Base-by-base conservation (phyloP, 2,113 vertebrate genomes). In the Onychostoma macrolepis region DNA sequence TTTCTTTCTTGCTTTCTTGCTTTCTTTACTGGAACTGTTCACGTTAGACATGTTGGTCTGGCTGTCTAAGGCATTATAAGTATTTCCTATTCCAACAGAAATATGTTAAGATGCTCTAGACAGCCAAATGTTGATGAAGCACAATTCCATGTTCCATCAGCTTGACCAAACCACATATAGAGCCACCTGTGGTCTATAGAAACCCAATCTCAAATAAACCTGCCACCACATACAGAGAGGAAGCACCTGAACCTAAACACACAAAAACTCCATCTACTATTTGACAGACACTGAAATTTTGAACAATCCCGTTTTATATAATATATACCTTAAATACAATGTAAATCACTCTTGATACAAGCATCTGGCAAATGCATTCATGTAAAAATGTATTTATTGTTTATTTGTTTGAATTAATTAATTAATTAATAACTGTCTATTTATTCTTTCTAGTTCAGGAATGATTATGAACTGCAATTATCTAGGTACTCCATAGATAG, bases 101-200 rank as follows among this genome's bases (percentile, higher is more conserved):
- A 81, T 81, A 81, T 65, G 36, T 28, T 45, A 65, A 63, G 36
- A 80, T 80, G 79, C 36, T 80, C 33, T 43, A 81, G 58, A 81
- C 79, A 65, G 38, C 79, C 58, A 81, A 65, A 28, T 81, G 79
- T 81, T 43, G 58, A 81, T 36, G 50, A 80, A 80, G 48, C 77
- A 56, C 79, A 43, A 81, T 28, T 38, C 53, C 53, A 38, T 41
- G 53, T 15, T 80, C 33, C 53, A 38, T 61, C 7, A 26, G 24
- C 33, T 61, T 80, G 36, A 61, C 53, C 3, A 61, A 80, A 41
- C 53, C 77, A 78, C 45, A 79, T 56, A 28, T 79, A 19, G 76
- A 79, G 28, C 28, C 76, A 80, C 53, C 21, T 80, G 53, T 7
- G 12, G 53, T 61, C 53, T 38, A 61, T 26, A 41, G 21, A 61